phyloP scores from a whole-genome alignment of 2,113 vertebrate genomes.

The Steatornis caripensis region DNA sequence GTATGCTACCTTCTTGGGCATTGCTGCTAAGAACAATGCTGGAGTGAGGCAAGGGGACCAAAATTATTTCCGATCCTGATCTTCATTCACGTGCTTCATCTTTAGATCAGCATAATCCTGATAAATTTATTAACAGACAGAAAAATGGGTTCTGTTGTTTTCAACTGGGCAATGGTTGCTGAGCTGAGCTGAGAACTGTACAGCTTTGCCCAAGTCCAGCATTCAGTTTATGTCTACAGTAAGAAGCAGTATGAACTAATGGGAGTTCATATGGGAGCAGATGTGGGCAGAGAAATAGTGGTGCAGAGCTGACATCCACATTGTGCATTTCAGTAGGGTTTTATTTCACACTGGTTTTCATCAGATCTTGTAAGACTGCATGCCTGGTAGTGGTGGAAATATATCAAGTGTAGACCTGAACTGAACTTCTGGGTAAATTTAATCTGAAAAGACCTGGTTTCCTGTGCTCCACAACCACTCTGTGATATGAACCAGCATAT shows the following conservation, averaged over 20 bases:
- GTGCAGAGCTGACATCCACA: not conserved
- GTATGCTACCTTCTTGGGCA: not conserved
- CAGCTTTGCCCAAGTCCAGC: not conserved
- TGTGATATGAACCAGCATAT: not conserved
- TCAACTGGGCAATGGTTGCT: not conserved
- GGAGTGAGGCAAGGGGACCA: not conserved
- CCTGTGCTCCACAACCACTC: not conserved
- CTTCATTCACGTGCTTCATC: not conserved
- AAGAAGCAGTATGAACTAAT: not conserved
- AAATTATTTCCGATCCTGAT: not conserved
- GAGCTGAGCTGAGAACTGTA: not conserved
- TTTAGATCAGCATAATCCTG: not conserved
- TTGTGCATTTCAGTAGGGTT: not conserved
- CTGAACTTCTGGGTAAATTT: not conserved
- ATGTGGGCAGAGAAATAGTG: not conserved
- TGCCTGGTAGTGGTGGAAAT: not conserved
- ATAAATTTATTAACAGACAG: not conserved
- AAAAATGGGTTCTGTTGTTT: not conserved
- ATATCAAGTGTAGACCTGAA: not conserved
- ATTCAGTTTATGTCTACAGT: not conserved
- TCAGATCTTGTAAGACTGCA: not conserved
- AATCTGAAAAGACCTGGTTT: not conserved
- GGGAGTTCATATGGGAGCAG: not conserved
- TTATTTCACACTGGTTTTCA: rapidly evolving
- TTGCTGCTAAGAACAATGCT: not conserved